Evolutionary conservation across 2,797 vertebrate genomes (phyloP).

Genomic region (Mus caroli): DNA sequence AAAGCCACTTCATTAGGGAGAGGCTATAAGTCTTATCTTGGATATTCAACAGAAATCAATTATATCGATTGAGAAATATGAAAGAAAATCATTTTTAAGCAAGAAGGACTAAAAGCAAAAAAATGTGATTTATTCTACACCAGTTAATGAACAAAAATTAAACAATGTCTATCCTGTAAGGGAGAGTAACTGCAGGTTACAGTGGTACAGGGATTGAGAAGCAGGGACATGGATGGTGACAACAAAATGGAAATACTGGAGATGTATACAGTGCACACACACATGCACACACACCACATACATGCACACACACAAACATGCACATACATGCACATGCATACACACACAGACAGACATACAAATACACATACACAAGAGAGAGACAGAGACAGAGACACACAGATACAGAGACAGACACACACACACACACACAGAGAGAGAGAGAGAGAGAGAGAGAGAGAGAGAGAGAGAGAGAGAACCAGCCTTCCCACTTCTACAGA

Average conservation of each 20-base stretch:
- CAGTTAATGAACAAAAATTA: constrained; percentile 59
- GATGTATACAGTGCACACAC: not conserved
- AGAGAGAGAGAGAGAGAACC: too few relatives aligned
- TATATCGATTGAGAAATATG: constrained; percentile 38
- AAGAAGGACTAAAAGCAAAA: not conserved
- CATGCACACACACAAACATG: too few relatives aligned
- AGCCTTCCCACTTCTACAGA: not conserved
- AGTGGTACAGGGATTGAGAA: not conserved
- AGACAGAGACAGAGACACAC: not conserved
- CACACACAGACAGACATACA: not conserved
- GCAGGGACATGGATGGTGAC: not conserved
- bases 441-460: too few relatives aligned
- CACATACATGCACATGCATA: not conserved
- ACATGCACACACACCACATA: not conserved
- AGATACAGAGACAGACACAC: rapidly evolving
- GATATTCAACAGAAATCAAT: constrained; percentile 42
- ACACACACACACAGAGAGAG: too few relatives aligned
- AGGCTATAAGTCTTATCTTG: not conserved
- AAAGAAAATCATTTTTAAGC: constrained; percentile 49
- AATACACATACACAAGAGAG: not conserved
- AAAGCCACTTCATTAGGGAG: constrained; percentile 29
- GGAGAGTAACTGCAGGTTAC: not conserved
- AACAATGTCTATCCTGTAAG: not conserved
- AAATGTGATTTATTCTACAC: constrained; percentile 33
- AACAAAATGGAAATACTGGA: not conserved